Percentiles rank a stretch among this genome's conserved stretches.
Evolutionary conservation across 2,888 invertebrate genomes (phyloP).

Genomic region (Keiferia lycopersicella): DNA sequence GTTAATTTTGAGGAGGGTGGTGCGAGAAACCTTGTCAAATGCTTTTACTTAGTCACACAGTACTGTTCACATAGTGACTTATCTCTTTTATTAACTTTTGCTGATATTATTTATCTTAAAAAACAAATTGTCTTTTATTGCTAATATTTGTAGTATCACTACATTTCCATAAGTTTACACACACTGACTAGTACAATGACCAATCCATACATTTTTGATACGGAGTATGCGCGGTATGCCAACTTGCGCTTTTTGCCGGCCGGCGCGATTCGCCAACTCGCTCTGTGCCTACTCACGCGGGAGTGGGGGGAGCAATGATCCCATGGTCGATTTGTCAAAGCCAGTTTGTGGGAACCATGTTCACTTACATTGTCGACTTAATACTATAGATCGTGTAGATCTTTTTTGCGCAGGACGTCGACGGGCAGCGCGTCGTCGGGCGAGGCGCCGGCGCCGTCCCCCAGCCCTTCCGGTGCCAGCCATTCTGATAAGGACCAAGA

Average conservation of each 20-base stretch:
- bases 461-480: slow-evolving; percentile 95
- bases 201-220: not conserved
- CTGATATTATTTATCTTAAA: slow-evolving; percentile 20
- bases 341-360: slow-evolving; percentile 59
- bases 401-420: slow-evolving; percentile 78
- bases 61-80: too few relatives aligned
- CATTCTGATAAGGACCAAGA: slow-evolving; percentile 95
- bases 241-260: too few relatives aligned
- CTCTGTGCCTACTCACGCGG: too few relatives aligned
- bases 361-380: slow-evolving; percentile 69
- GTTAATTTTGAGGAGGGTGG: too few relatives aligned
- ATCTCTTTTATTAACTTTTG: too few relatives aligned
- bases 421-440: slow-evolving; percentile 76
- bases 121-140: not conserved
- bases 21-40: too few relatives aligned
- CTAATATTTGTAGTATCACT: slow-evolving; percentile 47
- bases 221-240: too few relatives aligned
- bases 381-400: slow-evolving; percentile 77
- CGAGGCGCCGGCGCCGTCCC: slow-evolving; percentile 75
- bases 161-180: slow-evolving; percentile 55
- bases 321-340: slow-evolving; percentile 22
- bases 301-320: too few relatives aligned
- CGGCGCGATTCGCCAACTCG: too few relatives aligned
- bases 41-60: too few relatives aligned
- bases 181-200: slow-evolving; percentile 49